Evolutionary conservation across 2,797 vertebrate genomes (phyloP), one percentile per base, ranked within the genome.

Genomic region (Podarcis siculus): DNA sequence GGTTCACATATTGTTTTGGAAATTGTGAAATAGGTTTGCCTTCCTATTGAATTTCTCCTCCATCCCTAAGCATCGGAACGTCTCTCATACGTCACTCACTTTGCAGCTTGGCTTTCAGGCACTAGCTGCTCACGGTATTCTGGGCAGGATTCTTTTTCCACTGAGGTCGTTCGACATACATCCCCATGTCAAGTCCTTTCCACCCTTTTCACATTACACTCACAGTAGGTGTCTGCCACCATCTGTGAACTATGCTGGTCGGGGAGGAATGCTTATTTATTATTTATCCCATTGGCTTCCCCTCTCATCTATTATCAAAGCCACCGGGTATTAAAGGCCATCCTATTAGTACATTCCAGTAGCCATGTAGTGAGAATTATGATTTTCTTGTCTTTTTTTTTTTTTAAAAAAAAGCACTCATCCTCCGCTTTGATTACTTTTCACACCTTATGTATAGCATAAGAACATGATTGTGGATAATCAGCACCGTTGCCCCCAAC

Each of bases 401-500:
- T 64, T 2, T 64, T 7, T 61, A 0, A 93, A 93, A 80, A 92
- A 88, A 55, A 55, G 13, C 49, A 92, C 89, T 90, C 91, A 94
- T 94, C 90, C 86, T 93, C 87, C 76, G 91, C 85, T 58, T 15
- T 89, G 92, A 92, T 90, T 92, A 91, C 91, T 92, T 86, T 91
- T 90, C 0, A 2, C 85, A 88, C 86, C 76, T 93, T 87, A 93
- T 92, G 94, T n/a, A 67, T 25, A 93, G 81, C 88, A 89, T 85
- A 90, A 93, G 89, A 92, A 92, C 4, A 2, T 94, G 91, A 86
- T 93, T 93, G 91, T 90, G 78, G 82, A 67, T 91, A 91, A 93
- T 95, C 92, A 91, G 93, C 87, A 87, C 72, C 89, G 87, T 85
- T 69, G 78, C 83, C 19, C 0, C 69, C 92, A 89, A 61, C 88